phyloP scores from a whole-genome alignment of 2,113 vertebrate genomes.

The Dromas ardeola region DNA sequence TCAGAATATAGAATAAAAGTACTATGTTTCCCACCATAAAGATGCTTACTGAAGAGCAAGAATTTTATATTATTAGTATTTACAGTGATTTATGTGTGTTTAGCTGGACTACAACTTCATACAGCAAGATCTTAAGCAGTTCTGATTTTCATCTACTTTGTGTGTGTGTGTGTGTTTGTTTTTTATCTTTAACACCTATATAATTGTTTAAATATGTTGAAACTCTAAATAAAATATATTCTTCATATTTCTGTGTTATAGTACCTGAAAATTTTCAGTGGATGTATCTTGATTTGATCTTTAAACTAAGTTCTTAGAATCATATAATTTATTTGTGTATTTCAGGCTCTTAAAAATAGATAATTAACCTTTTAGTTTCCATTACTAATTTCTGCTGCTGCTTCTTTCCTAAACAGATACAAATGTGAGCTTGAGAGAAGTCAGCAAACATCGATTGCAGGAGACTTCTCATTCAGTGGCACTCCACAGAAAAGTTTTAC shows the following conservation, averaged over 20 bases:
- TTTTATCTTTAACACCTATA: not conserved
- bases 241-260: not conserved
- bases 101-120: not conserved
- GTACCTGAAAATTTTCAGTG: not conserved
- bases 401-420: conserved; percentile 73
- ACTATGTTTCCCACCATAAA: not conserved
- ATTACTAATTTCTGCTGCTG: not conserved
- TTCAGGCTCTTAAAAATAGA: not conserved
- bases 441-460: conserved; percentile 60
- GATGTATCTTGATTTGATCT: not conserved
- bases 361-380: not conserved
- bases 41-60: not conserved
- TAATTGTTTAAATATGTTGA: not conserved
- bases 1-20: not conserved
- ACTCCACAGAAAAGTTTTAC: conserved; percentile 82
- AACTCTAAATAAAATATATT: not conserved
- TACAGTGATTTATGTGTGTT: not conserved
- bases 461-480: conserved; percentile 72
- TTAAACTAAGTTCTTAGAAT: not conserved
- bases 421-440: conserved; percentile 88
- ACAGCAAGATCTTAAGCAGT: not conserved
- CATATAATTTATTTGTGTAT: not conserved
- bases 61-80: not conserved
- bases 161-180: not conserved
- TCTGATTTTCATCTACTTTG: not conserved